Evolutionary conservation across 2,888 invertebrate species (phyloP).

Genomic region (Rhorus exstirpatorius): DNA sequence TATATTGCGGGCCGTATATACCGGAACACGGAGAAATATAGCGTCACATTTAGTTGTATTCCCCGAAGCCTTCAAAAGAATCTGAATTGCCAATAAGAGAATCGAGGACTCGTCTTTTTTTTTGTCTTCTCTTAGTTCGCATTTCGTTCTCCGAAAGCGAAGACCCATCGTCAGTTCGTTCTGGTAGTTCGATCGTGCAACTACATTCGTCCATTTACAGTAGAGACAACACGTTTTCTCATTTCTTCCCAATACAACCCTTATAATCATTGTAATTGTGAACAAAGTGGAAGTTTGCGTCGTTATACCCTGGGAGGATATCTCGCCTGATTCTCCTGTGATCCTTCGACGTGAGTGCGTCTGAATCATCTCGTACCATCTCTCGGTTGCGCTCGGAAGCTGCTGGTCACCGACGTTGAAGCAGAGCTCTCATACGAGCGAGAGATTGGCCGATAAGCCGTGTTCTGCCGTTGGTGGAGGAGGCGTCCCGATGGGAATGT

Average conservation of each 20-base stretch:
- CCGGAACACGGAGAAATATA: constrained; percentile 68
- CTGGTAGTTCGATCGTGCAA: constrained; percentile 52
- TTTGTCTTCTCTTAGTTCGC: constrained; percentile 18
- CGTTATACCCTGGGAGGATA: constrained; percentile 10
- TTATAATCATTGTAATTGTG: neutral
- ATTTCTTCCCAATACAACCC: neutral
- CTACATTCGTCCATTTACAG: constrained; percentile 37
- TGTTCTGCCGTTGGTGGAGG: constrained; percentile 71
- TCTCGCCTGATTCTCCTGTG: neutral
- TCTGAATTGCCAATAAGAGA: constrained; percentile 57
- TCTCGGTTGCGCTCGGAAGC: constrained; percentile 82
- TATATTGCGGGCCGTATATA: constrained; percentile 67
- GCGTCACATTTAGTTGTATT: constrained; percentile 56
- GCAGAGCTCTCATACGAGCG: constrained; percentile 68
- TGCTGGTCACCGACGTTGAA: constrained; percentile 74
- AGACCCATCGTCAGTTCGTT: constrained; percentile 66
- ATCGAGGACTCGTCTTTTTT: constrained; percentile 15
- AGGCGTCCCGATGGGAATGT: constrained; percentile 50
- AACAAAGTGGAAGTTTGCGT: neutral
- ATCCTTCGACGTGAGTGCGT: constrained; percentile 45
- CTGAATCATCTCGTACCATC: constrained; percentile 79
- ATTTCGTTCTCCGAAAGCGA: constrained; percentile 42
- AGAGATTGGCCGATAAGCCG: constrained; percentile 82
- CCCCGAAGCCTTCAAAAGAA: constrained; percentile 54
- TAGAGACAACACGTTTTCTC: neutral